A percentile compares a stretch with the other conserved stretches of the same genome.
These are phyloP conservation scores for Eristalinus aeneus DNA, from an alignment of 2,888 invertebrate species.

Conservation along the genomic window DNA sequence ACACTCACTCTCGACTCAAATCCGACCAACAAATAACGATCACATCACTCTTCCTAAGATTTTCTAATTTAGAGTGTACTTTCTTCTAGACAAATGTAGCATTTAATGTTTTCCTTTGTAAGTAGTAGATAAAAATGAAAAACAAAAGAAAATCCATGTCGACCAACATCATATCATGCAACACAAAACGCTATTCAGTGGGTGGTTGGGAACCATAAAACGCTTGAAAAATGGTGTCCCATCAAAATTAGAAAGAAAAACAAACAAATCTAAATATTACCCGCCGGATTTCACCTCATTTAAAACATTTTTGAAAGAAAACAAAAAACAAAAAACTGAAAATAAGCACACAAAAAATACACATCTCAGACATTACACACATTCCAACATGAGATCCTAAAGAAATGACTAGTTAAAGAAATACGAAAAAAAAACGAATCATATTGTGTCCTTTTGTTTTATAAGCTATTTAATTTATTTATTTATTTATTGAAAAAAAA, in stretches of 20 bases:
- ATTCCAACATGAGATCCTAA: slow-evolving; percentile 40
- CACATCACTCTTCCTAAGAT: slow-evolving; percentile 1
- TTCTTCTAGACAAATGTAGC: slow-evolving; percentile 44
- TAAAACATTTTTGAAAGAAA: slow-evolving; percentile 60
- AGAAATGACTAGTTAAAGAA: slow-evolving; percentile 23
- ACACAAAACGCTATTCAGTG: slow-evolving; percentile 58
- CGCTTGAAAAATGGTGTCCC: slow-evolving; percentile 72
- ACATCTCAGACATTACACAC: slow-evolving; percentile 39
- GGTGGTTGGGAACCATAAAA: slow-evolving; percentile 66
- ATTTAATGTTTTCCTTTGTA: slow-evolving; percentile 52
- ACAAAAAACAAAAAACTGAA: slow-evolving; percentile 75
- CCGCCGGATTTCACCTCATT: slow-evolving; percentile 71
- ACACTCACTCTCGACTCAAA: slow-evolving; percentile 1
- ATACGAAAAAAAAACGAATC: slow-evolving; percentile 31
- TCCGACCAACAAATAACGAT: slow-evolving; percentile 18
- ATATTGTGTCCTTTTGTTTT: slow-evolving; percentile 67
- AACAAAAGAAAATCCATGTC: slow-evolving; percentile 51
- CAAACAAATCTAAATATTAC: slow-evolving; percentile 48
- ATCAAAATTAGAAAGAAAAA: slow-evolving; percentile 20
- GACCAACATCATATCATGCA: slow-evolving; percentile 52
- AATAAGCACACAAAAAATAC: slow-evolving; percentile 72
- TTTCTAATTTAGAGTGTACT: not conserved
- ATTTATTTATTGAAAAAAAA: slow-evolving; percentile 62
- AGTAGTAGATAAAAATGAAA: slow-evolving; percentile 66
- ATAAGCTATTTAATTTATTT: slow-evolving; percentile 71